Percentiles rank a stretch among this genome's conserved stretches.
phyloP scores from a whole-genome alignment of 2,888 invertebrate species.

The Idaea biselata region DNA sequence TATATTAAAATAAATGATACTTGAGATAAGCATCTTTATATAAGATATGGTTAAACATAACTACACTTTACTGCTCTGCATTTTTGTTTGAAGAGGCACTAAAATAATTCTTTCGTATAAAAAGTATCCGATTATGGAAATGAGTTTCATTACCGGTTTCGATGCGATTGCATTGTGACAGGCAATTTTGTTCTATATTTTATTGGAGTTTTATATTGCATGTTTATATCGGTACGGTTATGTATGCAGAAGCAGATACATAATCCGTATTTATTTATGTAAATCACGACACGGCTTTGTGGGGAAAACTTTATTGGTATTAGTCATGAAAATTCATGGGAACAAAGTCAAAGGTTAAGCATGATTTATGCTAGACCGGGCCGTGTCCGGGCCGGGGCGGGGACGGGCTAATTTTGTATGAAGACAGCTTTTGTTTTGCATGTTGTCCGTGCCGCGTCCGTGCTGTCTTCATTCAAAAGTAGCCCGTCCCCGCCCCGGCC shows the following conservation, averaged over 20 bases:
- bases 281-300: constrained; percentile 20
- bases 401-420: too few relatives aligned
- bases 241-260: constrained; percentile 20
- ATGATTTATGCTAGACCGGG: too few relatives aligned
- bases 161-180: constrained; percentile 36
- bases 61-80: neutral
- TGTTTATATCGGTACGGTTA: constrained; percentile 33
- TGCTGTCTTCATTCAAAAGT: too few relatives aligned
- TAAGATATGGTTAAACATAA: neutral
- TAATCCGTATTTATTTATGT: constrained; percentile 22
- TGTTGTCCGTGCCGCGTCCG: too few relatives aligned
- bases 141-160: constrained; percentile 51
- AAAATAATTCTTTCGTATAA: constrained; percentile 26
- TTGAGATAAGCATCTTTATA: neutral
- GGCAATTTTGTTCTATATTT: constrained; percentile 49
- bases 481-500: too few relatives aligned
- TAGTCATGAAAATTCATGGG: constrained; percentile 15
- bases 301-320: constrained; percentile 19
- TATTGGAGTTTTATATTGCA: constrained; percentile 53
- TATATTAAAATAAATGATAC: neutral
- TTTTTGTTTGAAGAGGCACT: constrained; percentile 9
- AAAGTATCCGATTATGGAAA: constrained; percentile 34
- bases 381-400: too few relatives aligned
- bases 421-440: too few relatives aligned
- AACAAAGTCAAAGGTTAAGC: neutral